phyloP scores from a whole-genome alignment of 2,113 vertebrate genomes.

The Epinephelus moara region DNA sequence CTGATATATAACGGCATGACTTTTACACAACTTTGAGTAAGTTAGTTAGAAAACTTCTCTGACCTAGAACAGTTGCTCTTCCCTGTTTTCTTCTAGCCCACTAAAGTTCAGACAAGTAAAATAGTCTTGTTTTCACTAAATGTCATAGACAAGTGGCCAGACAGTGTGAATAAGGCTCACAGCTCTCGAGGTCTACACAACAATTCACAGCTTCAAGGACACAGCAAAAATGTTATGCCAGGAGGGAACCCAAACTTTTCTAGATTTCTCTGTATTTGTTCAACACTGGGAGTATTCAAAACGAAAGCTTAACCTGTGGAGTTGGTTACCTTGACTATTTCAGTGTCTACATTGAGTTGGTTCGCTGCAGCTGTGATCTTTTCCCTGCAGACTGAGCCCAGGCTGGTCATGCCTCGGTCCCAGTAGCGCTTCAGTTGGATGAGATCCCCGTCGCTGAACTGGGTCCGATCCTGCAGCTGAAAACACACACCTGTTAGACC shows the following conservation, averaged over 20 bases:
- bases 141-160: conserved; percentile 24
- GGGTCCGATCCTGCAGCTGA: conserved; percentile 97
- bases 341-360: conserved; percentile 96
- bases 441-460: conserved; percentile 96
- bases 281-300: not conserved
- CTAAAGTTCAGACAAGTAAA: conserved; percentile 31
- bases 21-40: conserved; percentile 70
- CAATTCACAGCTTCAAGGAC: not conserved
- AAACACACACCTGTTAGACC: conserved; percentile 54
- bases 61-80: conserved; percentile 52
- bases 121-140: conserved; percentile 23
- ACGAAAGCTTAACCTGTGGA: not conserved
- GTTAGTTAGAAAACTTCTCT: conserved; percentile 48
- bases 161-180: not conserved
- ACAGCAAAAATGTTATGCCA: not conserved
- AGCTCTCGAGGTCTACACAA: not conserved
- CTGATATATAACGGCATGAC: conserved; percentile 57
- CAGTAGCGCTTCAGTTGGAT: conserved; percentile 96
- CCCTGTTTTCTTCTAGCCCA: conserved; percentile 28
- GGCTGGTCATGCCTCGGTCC: conserved; percentile 99
- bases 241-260: not conserved
- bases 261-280: not conserved
- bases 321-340: conserved; percentile 94
- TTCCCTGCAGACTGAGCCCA: conserved; percentile 97
- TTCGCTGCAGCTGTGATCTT: conserved; percentile 96